Base-by-base conservation (phyloP, 1,140 invertebrate species). In the Drosophila aff. region DNA sequence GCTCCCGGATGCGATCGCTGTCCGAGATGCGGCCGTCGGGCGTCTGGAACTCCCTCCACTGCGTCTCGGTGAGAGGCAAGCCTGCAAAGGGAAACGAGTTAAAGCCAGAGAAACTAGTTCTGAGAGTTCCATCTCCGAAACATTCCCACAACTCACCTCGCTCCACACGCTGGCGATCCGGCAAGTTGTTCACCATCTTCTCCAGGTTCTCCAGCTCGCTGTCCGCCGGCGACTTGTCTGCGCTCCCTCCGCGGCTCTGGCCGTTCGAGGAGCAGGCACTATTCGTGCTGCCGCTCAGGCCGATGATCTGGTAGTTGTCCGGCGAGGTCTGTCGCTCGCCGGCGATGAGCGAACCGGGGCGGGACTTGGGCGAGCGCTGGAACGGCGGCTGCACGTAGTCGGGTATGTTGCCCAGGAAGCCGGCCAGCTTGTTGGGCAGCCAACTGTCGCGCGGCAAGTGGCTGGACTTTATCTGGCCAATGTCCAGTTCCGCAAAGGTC, bases 401-500 rank as follows among this genome's bases (percentile, higher is more conserved):
- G 6, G 91, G 91, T 38, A 92, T 79, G 28, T 79, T 92, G 28
- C 87, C 85, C 8, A 92, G 44, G 11, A 92, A 82, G 1, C 89
- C 91, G 2, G 74, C 86, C 23, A 91, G 55, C 49, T 85, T 91
- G 71, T 93, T 92, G n/a, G 82, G 81, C 53, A 93, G 28, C 92
- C 92, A 93, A 31, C 92, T 91, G 0, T 92, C 83, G 2, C 76
- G 55, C 3, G 69, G 68, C 49, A 81, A 49, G 0, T 76, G 69
- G 21, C 72, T 85, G 13, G 89, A 71, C 31, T 93, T 93, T 4
- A 93, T 93, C 36, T 93, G 91, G 5, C 86, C 92, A 40, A 98
- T 94, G 81, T 97, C 95, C 38, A 98, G 93, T 81, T 98, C 97
- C 36, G 96, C 96, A 89, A 98, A 98, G 1, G 97, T 98, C 86